These are phyloP conservation scores for Frankliniella fusca DNA, from an alignment of 2,888 invertebrate genomes.

Conservation along the genomic window DNA sequence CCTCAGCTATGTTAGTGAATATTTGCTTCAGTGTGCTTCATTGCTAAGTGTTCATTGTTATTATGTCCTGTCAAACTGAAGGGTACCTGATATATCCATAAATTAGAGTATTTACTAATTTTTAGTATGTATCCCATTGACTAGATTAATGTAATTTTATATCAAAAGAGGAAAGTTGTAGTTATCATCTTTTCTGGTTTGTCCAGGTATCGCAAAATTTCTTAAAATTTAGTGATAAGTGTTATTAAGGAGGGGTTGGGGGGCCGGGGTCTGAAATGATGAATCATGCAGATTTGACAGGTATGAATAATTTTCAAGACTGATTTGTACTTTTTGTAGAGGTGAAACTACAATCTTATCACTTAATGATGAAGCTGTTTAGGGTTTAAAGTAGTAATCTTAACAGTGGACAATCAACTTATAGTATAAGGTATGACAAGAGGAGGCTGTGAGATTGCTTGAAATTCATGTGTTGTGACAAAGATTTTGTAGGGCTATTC, in stretches of 20 bases:
- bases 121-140: background rate
- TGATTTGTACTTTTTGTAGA: background rate
- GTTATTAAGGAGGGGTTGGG: background rate
- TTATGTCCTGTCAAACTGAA: conserved; percentile 12
- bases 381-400: too few relatives aligned
- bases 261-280: too few relatives aligned
- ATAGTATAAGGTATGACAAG: background rate
- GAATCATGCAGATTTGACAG: background rate
- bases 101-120: background rate
- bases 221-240: background rate
- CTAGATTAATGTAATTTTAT: background rate
- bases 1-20: background rate
- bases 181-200: background rate
- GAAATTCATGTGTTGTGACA: background rate
- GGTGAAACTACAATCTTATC: background rate
- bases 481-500: background rate
- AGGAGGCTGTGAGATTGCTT: background rate
- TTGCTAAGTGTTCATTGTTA: background rate
- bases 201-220: background rate
- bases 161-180: background rate
- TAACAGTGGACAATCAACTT: background rate
- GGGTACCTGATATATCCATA: conserved; percentile 11
- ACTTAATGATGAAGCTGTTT: background rate
- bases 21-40: background rate
- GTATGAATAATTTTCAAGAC: background rate